Conservation (phyloP, 2,113 vertebrate genomes). For the Myodes glareolus region DNA sequence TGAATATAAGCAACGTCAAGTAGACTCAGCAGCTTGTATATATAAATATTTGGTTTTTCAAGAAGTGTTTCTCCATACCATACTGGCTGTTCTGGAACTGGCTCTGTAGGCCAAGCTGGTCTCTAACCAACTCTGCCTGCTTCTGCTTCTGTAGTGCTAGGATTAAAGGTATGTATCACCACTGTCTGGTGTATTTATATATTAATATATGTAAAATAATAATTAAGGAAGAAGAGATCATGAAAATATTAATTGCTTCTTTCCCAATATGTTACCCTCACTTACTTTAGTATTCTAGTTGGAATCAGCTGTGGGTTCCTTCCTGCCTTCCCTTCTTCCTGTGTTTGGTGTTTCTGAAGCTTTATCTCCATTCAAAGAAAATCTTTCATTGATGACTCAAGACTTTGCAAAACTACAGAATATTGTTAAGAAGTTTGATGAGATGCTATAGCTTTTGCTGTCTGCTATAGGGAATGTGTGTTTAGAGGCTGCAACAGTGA, state of each 20-base stretch:
- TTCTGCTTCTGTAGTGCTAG: neutral
- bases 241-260: neutral
- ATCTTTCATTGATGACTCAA: neutral
- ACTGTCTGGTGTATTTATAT: neutral
- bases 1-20: neutral
- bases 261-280: neutral
- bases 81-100: neutral
- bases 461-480: neutral
- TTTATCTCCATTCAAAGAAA: neutral
- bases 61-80: neutral
- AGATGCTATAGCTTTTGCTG: neutral
- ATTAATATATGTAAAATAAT: neutral
- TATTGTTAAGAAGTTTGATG: neutral
- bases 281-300: neutral
- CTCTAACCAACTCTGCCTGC: neutral
- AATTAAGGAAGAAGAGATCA: neutral
- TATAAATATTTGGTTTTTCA: neutral
- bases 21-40: neutral
- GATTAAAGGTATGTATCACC: neutral
- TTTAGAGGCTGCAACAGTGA: too few species aligned
- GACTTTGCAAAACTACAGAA: neutral
- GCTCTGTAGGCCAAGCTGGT: neutral
- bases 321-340: too few species aligned
- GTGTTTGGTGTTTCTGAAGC: neutral
- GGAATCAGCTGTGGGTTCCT: neutral